Conservation (phyloP, 1,140 invertebrate genomes). For the Brachionus rubens region DNA sequence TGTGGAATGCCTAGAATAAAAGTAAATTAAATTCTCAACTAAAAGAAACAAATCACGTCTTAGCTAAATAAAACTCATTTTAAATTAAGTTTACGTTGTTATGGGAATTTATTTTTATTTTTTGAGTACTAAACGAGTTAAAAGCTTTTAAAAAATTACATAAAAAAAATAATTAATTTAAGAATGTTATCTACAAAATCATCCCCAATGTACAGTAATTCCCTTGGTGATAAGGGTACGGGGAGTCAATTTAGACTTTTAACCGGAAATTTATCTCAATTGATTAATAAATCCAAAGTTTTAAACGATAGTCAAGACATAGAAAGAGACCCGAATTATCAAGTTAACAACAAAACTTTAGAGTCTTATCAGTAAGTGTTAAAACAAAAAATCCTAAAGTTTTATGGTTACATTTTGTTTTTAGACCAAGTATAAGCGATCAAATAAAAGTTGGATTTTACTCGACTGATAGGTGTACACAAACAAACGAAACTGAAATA, state of each 20-base stretch:
- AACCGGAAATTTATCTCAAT: background rate
- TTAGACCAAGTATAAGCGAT: conserved; percentile 55
- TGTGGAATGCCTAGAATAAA: too few species aligned
- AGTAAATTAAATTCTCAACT: too few species aligned
- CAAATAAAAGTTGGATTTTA: conserved; percentile 58
- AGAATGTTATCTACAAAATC: conserved; percentile 26
- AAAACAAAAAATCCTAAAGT: background rate
- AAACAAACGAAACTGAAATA: conserved; percentile 58
- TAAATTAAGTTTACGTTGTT: conserved; percentile 30
- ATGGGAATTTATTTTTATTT: background rate
- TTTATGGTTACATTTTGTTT: background rate
- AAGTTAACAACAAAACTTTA: background rate
- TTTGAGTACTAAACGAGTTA: background rate
- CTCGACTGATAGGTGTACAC: conserved; percentile 54
- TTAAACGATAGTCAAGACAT: background rate
- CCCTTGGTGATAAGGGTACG: background rate
- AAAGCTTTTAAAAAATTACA: background rate
- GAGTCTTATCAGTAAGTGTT: background rate
- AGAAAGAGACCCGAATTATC: background rate
- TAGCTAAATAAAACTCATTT: background rate
- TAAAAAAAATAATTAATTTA: background rate
- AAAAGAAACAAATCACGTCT: conserved; percentile 13
- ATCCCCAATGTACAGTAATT: background rate
- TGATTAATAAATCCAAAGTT: conserved; percentile 8
- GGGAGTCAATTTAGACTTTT: background rate